phyloP scores from a whole-genome alignment of 2,113 vertebrate species.

The Hydrolagus affinis region DNA sequence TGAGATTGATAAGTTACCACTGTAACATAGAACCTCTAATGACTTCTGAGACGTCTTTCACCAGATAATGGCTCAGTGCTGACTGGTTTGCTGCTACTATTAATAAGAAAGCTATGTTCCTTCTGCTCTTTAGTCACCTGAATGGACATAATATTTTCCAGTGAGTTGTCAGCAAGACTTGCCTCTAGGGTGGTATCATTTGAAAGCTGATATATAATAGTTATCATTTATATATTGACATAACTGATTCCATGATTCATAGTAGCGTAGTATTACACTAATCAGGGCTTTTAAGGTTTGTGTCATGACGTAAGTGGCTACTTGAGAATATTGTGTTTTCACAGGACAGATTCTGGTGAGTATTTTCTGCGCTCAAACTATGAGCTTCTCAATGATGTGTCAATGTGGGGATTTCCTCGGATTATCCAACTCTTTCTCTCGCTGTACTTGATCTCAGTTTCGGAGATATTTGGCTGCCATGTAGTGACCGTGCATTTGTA shows the following conservation, averaged over 20 bases:
- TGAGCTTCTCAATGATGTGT: no score
- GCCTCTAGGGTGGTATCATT: background rate
- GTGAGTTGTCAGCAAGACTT: background rate
- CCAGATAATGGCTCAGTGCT: background rate
- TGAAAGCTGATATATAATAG: background rate
- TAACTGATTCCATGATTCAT: background rate
- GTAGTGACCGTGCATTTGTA: no score
- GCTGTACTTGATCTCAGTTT: no score
- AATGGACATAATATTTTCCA: background rate
- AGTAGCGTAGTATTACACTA: background rate
- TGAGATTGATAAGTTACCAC: background rate
- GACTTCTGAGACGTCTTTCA: background rate
- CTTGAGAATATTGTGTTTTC: background rate
- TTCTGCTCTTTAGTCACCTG: background rate
- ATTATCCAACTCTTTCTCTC: no score
- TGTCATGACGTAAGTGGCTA: background rate
- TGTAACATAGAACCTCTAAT: background rate
- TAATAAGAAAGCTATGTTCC: background rate
- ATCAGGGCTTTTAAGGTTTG: background rate
- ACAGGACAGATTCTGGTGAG: no score
- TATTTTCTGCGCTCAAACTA: no score
- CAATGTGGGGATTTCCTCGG: no score
- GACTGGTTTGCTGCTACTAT: background rate
- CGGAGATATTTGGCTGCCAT: no score
- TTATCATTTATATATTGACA: background rate